Evolutionary conservation across 2,888 invertebrate species (phyloP), one percentile per base, ranked within the genome.

Genomic region (Leistus spinibarbis): DNA sequence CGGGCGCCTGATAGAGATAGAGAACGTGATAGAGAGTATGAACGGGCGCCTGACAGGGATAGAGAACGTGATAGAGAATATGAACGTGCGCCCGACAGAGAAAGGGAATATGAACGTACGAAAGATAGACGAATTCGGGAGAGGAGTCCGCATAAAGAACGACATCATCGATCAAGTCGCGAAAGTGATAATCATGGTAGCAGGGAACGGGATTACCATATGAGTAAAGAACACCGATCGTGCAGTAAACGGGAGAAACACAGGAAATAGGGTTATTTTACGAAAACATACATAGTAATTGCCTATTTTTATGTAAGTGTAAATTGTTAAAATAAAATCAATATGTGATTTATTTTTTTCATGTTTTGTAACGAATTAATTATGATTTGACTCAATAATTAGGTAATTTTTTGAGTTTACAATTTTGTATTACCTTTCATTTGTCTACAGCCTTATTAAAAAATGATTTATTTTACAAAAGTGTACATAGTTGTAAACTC

Each of bases 1-100:
- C 80, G 84, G 20, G 84, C 84, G 7, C 78, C 77, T 22, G 77
- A 78, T 70, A 77, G 65, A 72, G 78, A 56, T 57, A 77, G 72
- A 76, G 80, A 82, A 73, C 79, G 82, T 0, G 77, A 81, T 76
- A 76, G 80, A 54, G 82, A 83, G 13, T 40, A 24, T 71, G 78
- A 69, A 67, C 62, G 40, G 62, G 65, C 16, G 60, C 66, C 62
- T 76, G 64, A 64, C 60, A 54, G 62, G 68, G 24, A 60, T 64
- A 64, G 79, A 81, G 86, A 85, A 2, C 82, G 85, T 75, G 79
- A 79, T 9, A 76, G 80, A 68, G 81, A 81, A n/a, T 78, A 80
- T 16, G 79, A 80, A 57, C 79, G 80, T 54, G 77, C 80, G 20
- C 76, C 79, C 68, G 77, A 77, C 9, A 77, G 78, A n/a, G 76